Evolutionary conservation across 2,797 vertebrate species (phyloP), one percentile per base, ranked within the genome.

Genomic region (Esox lucius): DNA sequence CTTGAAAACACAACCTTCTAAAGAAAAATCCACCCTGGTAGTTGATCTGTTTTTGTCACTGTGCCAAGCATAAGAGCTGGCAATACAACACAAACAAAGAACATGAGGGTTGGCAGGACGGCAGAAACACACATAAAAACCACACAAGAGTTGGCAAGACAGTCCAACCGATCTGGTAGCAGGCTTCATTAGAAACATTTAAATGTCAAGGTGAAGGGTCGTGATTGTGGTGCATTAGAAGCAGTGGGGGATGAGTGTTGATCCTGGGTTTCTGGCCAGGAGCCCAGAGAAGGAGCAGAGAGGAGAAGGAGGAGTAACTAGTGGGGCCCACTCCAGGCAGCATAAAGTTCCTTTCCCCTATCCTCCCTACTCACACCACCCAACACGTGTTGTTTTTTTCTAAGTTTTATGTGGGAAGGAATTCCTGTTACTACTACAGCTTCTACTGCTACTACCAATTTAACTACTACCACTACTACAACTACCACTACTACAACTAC

Each of bases 341-440:
- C 78, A 82, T 83, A 81, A 75, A 73, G 78, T 91, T 89, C 82
- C 85, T 81, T 86, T 89, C 85, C 88, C 83, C 51, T 9, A 46
- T 22, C 16, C 53, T 56, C 26, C 26, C 81, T 85, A 90, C 86
- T 89, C 83, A 89, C 83, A 88, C 83, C 80, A 80, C 42, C 56
- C 70, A 85, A 79, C 84, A 77, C 83, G 77, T 68, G 42, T 72
- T 22, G 79, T 67, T 80, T 17, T 3, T 26, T 64, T 78, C 81
- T 76, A 71, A 70, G 77, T 13, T 22, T 5, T 24, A 28, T 46
- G 62, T 64, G 28, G 24, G 15, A 17, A 64, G 13, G 15, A 64
- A 65, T 26, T 64, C 0, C 5, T 64, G 12, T 13, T 26, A 6
- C 61, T 28, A 7, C 13, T 64, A 15, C 24, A 1, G 16, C 13